Percentiles rank a stretch among this genome's conserved stretches.
phyloP scores from a whole-genome alignment of 1,140 invertebrate species.

The Penaeus japonicus region DNA sequence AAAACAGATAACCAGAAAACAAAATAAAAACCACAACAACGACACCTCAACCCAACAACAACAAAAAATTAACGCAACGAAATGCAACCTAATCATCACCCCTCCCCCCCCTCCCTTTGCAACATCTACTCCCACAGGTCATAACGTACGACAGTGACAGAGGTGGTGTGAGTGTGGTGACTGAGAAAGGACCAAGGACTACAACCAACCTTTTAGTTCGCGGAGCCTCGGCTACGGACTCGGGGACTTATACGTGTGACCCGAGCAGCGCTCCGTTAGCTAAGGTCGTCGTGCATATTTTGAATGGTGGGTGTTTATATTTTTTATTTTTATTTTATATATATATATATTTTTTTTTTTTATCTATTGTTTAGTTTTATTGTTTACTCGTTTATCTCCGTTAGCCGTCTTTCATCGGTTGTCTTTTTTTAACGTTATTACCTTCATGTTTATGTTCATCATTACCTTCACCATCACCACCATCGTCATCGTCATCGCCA shows the following conservation, averaged over 20 bases:
- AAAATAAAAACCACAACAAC: no score
- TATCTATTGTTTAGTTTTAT: no score
- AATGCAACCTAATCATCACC: no score
- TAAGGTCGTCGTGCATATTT: slow-evolving; percentile 58
- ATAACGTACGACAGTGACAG: slow-evolving; percentile 59
- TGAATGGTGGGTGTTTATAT: slow-evolving; percentile 53
- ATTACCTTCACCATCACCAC: not conserved
- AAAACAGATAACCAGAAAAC: no score
- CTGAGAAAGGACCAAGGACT: slow-evolving; percentile 66
- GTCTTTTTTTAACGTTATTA: no score
- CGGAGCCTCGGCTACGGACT: slow-evolving; percentile 52
- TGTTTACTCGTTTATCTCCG: no score
- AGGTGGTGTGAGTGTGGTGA: slow-evolving; percentile 59
- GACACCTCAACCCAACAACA: no score
- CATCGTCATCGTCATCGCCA: not conserved
- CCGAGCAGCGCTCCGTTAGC: slow-evolving; percentile 57
- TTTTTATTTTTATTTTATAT: not conserved
- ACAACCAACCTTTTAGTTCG: slow-evolving; percentile 59
- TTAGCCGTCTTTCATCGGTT: no score
- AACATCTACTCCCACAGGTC: slow-evolving; percentile 17
- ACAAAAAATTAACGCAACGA: no score
- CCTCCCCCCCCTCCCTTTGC: not conserved
- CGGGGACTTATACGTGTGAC: slow-evolving; percentile 57
- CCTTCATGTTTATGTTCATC: no score
- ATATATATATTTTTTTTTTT: not conserved